A percentile compares a stretch with the other conserved stretches of the same genome.
Evolutionary conservation across 2,888 invertebrate species (phyloP).

Genomic region (Spodoptera picta): DNA sequence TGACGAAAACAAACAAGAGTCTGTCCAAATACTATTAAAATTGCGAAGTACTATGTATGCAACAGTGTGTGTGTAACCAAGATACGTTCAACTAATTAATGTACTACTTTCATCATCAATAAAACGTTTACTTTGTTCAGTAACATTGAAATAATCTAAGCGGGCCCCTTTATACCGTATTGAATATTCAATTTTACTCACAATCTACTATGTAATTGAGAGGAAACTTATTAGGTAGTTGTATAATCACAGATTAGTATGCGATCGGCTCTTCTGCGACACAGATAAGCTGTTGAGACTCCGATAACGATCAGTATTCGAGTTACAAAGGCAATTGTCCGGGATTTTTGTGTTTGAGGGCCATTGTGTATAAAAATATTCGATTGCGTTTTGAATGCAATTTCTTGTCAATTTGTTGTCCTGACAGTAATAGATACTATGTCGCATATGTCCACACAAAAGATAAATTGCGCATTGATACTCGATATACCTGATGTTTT

Average conservation of each 20-base stretch:
- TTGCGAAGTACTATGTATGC: too few relatives aligned
- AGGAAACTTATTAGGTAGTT: constrained; percentile 78
- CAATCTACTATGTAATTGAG: constrained; percentile 73
- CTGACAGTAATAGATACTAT: constrained; percentile 81
- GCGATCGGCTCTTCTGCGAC: constrained; percentile 80
- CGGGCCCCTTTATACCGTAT: constrained; percentile 36
- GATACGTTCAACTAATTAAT: too few relatives aligned
- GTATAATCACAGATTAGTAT: constrained; percentile 73
- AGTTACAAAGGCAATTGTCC: constrained; percentile 83
- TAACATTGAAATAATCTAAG: constrained; percentile 37
- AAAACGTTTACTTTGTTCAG: constrained; percentile 39
- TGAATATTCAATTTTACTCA: constrained; percentile 60
- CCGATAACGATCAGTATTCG: constrained; percentile 87
- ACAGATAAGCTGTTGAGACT: constrained; percentile 81
- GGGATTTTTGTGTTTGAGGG: constrained; percentile 72
- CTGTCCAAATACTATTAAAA: too few relatives aligned
- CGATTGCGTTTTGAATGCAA: constrained; percentile 84
- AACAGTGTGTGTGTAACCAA: too few relatives aligned
- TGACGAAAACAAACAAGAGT: too few relatives aligned
- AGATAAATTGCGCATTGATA: constrained; percentile 85
- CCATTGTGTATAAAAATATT: constrained; percentile 77
- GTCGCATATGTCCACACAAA: constrained; percentile 77
- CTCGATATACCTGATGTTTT: constrained; percentile 84
- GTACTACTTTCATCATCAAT: constrained; percentile 19
- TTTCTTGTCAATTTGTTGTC: constrained; percentile 76